Evolutionary conservation across 2,888 invertebrate species (phyloP), one percentile per base, ranked within the genome.

Genomic region (Megalurothrips usitatus): DNA sequence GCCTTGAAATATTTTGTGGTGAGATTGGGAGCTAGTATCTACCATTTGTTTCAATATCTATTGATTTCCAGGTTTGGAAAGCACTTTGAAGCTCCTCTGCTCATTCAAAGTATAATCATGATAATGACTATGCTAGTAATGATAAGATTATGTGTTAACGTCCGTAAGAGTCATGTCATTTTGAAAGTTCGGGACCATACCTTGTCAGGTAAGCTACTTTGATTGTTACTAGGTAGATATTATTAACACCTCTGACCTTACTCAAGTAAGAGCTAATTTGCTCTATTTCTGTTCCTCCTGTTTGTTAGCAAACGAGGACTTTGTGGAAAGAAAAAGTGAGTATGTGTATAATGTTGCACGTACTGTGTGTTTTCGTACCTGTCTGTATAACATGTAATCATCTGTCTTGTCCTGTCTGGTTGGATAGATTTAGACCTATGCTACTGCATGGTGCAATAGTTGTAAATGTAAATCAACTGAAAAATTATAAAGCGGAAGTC

Each of bases 31-130:
- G 23, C 78, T 63, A 49, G 34, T 43, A 43, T 43, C 34, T 43
- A 6, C 6, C n/a, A 63, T n/a, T 14, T 47, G 49, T 48, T 79
- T 81, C 79, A n/a, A 47, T 43, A 81, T 26, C 82, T 82, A 83
- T 83, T 84, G 83, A 84, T 83, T 82, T 91, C 78, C 88, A 99
- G 99, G 99, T 99, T 99, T 91, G 99, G 99, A 84, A 97, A 96
- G 89, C 94, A 94, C 84, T 99, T 96, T 90, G 99, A 99, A 89
- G 90, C 95, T 86, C 98, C 99, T 82, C 90, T 99, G 83, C 91
- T 99, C 84, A 91, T 96, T 83, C 99, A 99, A 89, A 99, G 98
- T 89, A 92, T 99, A 86, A 92, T 99, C 82, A 99, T 99, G 99
- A 98, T 96, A 86, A 87, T 94, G 82, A 94, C 96, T 84, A 99